Conservation (phyloP, 1,140 invertebrate species). For the Metopolophium dirhodum region DNA sequence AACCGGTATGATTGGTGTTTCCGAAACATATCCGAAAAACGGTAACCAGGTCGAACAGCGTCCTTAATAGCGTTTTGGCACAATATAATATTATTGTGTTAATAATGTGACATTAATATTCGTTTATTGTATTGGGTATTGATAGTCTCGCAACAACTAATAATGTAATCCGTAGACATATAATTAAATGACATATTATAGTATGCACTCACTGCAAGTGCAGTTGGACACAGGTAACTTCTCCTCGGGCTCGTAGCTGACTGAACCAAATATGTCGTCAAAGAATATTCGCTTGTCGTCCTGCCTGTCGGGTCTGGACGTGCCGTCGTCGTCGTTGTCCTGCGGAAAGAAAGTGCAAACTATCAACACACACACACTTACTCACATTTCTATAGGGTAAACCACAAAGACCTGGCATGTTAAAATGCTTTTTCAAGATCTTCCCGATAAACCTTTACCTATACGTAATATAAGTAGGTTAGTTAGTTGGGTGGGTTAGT, state of each 20-base stretch:
- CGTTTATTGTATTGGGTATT: neutral
- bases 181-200: neutral
- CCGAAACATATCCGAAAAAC: neutral
- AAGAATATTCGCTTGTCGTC: constrained; percentile 67
- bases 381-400: neutral
- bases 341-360: neutral
- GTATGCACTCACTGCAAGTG: constrained; percentile 68
- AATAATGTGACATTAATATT: too few species aligned
- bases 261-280: constrained; percentile 70
- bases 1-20: neutral
- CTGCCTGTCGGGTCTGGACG: constrained; percentile 38
- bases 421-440: neutral
- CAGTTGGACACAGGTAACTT: constrained; percentile 68
- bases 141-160: neutral
- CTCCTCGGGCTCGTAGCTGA: constrained; percentile 64
- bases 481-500: neutral
- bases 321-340: neutral
- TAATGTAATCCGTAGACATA: neutral
- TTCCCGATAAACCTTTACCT: neutral
- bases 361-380: neutral
- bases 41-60: neutral
- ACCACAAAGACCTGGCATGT: neutral
- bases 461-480: neutral
- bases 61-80: neutral
- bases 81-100: neutral